Evolutionary conservation across 2,113 vertebrate species (phyloP), one percentile per base, ranked within the genome.

Genomic region (Scopus umbretta): DNA sequence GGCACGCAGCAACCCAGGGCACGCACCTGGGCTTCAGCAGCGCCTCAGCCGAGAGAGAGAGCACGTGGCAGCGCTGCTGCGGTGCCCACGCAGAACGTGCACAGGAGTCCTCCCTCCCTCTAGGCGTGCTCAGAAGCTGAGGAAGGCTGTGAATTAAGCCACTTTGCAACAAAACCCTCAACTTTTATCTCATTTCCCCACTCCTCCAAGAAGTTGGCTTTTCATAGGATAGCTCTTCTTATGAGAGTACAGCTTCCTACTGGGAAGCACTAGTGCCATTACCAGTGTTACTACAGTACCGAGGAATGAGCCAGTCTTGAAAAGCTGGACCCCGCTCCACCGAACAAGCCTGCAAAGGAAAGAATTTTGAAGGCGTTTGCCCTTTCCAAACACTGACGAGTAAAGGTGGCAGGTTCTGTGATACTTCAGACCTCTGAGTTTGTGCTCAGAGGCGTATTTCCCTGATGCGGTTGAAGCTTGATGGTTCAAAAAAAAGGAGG

Each of bases 221-320:
- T 47, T 19, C 38, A 7, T 9, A 36, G 8, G 21, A 42, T 21
- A 32, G 36, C 42, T 22, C 8, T 21, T 30, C n/a, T 19, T 43
- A 6, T 1, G 8, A 38, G 34, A 55, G 38, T 3, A 23, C 10
- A 67, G 9, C 30, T 53, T 27, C 23, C 36, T 4, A 1, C 3
- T 4, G 49, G 6, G 18, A 40, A 16, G 62, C 20, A 8, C 6
- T 0, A 34, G n/a, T n/a, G 43, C 47, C 4, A 2, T 2, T 9
- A 15, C 62, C 30, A 7, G 7, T 0, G 0, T 8, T 13, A 15
- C 7, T 49, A 8, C 13, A 47, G n/a, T 27, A 72, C 34, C 55
- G 2, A 5, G 25, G 30, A 63, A 21, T 1, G n/a, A 38, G 2
- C 55, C 52, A 23, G 18, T 1, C 27, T 13, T 0, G 20, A 22